Conservation (phyloP, 2,113 vertebrate genomes). For the Plectropomus leopardus region DNA sequence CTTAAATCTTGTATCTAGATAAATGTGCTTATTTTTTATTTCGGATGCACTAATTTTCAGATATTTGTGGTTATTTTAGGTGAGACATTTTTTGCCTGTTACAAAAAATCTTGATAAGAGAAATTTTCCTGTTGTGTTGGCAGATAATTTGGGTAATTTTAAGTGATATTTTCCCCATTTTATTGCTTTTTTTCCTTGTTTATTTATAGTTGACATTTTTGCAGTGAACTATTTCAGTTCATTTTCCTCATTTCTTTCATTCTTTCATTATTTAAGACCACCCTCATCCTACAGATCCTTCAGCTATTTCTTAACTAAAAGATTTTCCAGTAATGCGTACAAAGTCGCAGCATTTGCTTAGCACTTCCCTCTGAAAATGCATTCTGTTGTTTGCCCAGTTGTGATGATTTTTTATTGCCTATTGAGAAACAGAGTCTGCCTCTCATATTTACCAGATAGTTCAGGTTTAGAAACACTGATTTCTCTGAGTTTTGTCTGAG, state of each 20-base stretch:
- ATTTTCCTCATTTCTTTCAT: background rate
- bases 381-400: background rate
- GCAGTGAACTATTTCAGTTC: too few relatives aligned
- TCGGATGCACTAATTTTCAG: too few relatives aligned
- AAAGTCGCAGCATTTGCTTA: background rate
- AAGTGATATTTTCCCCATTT: too few relatives aligned
- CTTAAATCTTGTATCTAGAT: too few relatives aligned
- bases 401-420: background rate
- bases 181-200: too few relatives aligned
- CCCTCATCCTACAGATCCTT: background rate
- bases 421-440: background rate
- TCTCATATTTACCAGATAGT: background rate
- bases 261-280: background rate
- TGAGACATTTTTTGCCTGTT: too few relatives aligned
- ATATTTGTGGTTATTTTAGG: too few relatives aligned
- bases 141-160: too few relatives aligned
- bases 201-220: too few relatives aligned
- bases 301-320: background rate
- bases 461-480: slow-evolving; percentile 6
- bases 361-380: background rate
- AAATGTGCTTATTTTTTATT: too few relatives aligned
- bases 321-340: background rate
- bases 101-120: too few relatives aligned
- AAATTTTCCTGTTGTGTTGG: too few relatives aligned
- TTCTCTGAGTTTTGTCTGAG: slow-evolving; percentile 11